Conservation (phyloP, 1,140 invertebrate species). For the Lordiphosa stackelbergi region DNA sequence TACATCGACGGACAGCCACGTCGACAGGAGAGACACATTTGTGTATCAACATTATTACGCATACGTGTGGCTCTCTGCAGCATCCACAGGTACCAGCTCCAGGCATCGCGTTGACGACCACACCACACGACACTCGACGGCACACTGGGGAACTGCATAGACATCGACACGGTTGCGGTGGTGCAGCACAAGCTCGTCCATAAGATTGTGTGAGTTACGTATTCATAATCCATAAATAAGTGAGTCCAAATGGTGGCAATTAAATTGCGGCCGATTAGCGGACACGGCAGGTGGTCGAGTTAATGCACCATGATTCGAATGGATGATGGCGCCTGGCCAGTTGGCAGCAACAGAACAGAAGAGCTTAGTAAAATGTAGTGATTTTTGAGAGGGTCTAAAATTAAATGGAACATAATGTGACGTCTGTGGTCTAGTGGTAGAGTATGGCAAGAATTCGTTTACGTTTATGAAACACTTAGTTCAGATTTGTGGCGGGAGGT, state of each 20-base stretch:
- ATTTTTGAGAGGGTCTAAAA: too few relatives aligned
- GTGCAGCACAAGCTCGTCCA: constrained; percentile 76
- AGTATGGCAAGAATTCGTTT: too few relatives aligned
- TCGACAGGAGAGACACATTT: constrained; percentile 4
- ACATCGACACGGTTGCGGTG: constrained; percentile 73
- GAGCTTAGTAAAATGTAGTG: too few relatives aligned
- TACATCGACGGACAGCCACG: constrained; percentile 40
- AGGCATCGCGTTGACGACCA: constrained; percentile 16
- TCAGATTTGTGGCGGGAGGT: too few relatives aligned
- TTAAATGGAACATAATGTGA: too few relatives aligned
- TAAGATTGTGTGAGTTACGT: constrained; percentile 64
- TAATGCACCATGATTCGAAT: not conserved
- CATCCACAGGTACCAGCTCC: constrained; percentile 17
- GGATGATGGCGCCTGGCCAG: too few relatives aligned
- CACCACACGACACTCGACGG: constrained; percentile 39
- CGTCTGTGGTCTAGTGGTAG: too few relatives aligned
- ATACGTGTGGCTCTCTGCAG: not conserved
- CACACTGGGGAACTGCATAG: constrained; percentile 77
- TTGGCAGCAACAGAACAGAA: too few relatives aligned
- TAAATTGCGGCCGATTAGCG: constrained; percentile 22
- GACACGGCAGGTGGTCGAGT: not conserved
- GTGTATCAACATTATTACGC: too few relatives aligned
- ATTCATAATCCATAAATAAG: constrained; percentile 58
- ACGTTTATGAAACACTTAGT: too few relatives aligned
- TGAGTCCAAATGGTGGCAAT: constrained; percentile 37